phyloP scores from a whole-genome alignment of 2,113 vertebrate genomes.

The Nibea albiflora region DNA sequence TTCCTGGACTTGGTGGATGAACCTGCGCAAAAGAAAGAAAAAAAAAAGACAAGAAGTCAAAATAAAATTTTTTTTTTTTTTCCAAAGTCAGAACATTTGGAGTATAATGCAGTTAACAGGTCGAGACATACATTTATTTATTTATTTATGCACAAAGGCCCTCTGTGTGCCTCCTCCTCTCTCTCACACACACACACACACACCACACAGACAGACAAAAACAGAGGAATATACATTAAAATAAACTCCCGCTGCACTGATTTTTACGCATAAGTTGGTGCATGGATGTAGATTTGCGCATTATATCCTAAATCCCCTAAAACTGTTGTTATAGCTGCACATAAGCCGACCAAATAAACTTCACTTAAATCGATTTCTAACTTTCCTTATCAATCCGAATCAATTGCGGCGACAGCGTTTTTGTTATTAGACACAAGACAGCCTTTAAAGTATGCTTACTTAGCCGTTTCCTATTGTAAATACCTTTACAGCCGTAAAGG shows the following conservation, averaged over 20 bases:
- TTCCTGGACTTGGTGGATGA: constrained; percentile 94
- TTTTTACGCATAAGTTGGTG: background rate
- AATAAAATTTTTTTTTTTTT: too few relatives aligned
- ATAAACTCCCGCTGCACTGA: background rate
- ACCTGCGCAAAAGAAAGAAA: constrained; percentile 75
- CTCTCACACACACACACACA: constrained; percentile 35
- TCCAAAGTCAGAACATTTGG: background rate
- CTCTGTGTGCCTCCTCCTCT: background rate
- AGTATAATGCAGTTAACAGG: background rate
- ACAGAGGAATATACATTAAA: constrained; percentile 34
- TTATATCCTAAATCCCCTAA: background rate
- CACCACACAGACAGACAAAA: constrained; percentile 33
- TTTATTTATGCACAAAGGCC: constrained; percentile 23
- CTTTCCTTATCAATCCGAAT: constrained; percentile 14
- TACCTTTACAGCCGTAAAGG: constrained; percentile 94
- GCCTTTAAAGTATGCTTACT: constrained; percentile 75
- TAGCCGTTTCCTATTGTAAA: constrained; percentile 96
- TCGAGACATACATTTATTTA: background rate
- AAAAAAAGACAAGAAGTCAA: background rate
- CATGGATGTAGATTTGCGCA: background rate
- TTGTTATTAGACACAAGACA: constrained; percentile 45
- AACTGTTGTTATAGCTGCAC: background rate
- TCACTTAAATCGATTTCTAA: background rate
- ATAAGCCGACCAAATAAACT: background rate
- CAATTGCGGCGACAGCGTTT: background rate